These are phyloP conservation scores for Malacosoma neustria DNA, from an alignment of 2,888 invertebrate genomes.

Conservation along the genomic window DNA sequence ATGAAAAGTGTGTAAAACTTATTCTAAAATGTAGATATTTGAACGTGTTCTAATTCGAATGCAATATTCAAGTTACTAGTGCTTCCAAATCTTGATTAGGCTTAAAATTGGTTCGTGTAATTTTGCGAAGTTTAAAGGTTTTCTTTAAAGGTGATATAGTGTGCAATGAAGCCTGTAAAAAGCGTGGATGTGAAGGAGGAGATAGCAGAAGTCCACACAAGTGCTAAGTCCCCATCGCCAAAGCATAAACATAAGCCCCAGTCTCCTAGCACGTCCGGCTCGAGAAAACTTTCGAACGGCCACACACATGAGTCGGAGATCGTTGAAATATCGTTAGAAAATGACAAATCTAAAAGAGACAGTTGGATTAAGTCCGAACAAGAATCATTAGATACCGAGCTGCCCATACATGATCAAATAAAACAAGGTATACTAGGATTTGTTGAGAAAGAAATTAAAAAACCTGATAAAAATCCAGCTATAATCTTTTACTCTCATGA, in stretches of 20 bases:
- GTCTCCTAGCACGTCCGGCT: slow-evolving; percentile 45
- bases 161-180: slow-evolving; percentile 57
- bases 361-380: slow-evolving; percentile 67
- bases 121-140: slow-evolving; percentile 24
- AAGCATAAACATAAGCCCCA: slow-evolving; percentile 41
- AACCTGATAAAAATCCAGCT: slow-evolving; percentile 62
- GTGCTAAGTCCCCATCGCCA: slow-evolving; percentile 57
- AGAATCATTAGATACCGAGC: slow-evolving; percentile 72
- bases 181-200: slow-evolving; percentile 52
- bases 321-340: slow-evolving; percentile 12
- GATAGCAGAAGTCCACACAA: slow-evolving; percentile 58
- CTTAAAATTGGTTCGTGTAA: slow-evolving; percentile 7
- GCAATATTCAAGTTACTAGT: slow-evolving; percentile 1
- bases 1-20: background rate
- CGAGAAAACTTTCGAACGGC: slow-evolving; percentile 58
- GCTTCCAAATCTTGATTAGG: slow-evolving; percentile 4
- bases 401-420: slow-evolving; percentile 74
- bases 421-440: slow-evolving; percentile 68
- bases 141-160: slow-evolving; percentile 12
- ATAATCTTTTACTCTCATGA: slow-evolving; percentile 69
- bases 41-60: background rate
- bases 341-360: slow-evolving; percentile 56
- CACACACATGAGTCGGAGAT: slow-evolving; percentile 28
- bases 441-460: slow-evolving; percentile 68
- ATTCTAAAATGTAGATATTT: background rate